Conservation (phyloP, 2,888 invertebrate species). For the Heliconius ethilla region DNA sequence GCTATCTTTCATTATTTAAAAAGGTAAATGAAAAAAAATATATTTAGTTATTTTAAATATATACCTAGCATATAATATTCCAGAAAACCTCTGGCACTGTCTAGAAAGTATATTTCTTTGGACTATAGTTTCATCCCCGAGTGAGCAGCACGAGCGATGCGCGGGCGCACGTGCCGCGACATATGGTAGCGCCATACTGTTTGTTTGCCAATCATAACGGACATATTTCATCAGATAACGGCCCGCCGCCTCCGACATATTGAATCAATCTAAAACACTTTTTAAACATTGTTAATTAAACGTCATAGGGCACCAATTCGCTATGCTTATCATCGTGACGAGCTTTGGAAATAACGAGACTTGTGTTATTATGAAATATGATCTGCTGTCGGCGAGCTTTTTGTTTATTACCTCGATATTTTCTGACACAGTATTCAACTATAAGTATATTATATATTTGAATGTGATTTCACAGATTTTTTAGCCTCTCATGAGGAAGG, state of each 20-base stretch:
- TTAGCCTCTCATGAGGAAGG: no score
- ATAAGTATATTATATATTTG: not conserved
- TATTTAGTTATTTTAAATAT: not conserved
- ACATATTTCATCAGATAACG: constrained; percentile 83
- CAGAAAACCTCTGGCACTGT: not conserved
- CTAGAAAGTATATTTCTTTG: constrained; percentile 21
- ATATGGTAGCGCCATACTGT: constrained; percentile 81
- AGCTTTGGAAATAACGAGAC: constrained; percentile 38
- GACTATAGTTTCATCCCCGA: constrained; percentile 75
- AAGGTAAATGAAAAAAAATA: no score
- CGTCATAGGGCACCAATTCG: constrained; percentile 66
- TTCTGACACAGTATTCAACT: not conserved
- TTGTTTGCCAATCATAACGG: constrained; percentile 83
- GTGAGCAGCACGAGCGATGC: constrained; percentile 75
- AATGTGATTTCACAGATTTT: not conserved
- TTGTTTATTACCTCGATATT: not conserved
- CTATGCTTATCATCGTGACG: constrained; percentile 58
- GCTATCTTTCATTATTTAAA: not conserved
- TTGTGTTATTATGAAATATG: constrained; percentile 23
- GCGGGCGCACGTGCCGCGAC: constrained; percentile 80
- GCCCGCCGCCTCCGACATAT: constrained; percentile 73
- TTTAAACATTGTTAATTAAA: constrained; percentile 65
- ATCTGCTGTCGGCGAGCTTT: not conserved
- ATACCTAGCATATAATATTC: not conserved
- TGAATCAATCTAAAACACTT: constrained; percentile 77